phyloP scores from a whole-genome alignment of 1,140 invertebrate genomes.

The Hycleus cichorii region DNA sequence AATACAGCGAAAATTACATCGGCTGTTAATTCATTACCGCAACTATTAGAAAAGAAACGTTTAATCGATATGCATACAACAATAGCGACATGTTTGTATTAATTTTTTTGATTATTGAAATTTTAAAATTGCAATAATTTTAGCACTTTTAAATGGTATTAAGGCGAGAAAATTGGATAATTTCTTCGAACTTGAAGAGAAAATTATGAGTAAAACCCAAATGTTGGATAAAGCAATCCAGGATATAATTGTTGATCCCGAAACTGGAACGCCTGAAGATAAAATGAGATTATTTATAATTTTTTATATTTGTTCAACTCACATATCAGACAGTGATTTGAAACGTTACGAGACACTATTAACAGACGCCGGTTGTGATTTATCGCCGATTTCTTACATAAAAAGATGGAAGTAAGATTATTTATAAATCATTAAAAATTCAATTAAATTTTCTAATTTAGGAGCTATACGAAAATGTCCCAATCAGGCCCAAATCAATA shows the following conservation, averaged over 20 bases:
- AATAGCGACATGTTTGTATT: slow-evolving; percentile 73
- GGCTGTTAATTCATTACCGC: slow-evolving; percentile 91
- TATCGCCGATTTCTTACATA: slow-evolving; percentile 75
- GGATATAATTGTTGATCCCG: slow-evolving; percentile 77
- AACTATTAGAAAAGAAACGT: slow-evolving; percentile 93
- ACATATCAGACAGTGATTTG: slow-evolving; percentile 74
- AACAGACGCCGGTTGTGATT: slow-evolving; percentile 75
- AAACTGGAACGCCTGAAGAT: slow-evolving; percentile 82
- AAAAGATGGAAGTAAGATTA: slow-evolving; percentile 77
- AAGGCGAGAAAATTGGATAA: slow-evolving; percentile 88
- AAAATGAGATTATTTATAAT: slow-evolving; percentile 94
- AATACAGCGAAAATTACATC: slow-evolving; percentile 91
- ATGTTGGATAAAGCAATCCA: slow-evolving; percentile 67
- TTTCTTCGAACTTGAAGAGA: slow-evolving; percentile 97
- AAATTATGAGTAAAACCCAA: slow-evolving; percentile 79
- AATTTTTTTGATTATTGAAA: slow-evolving; percentile 1
- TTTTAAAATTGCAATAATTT: slow-evolving; percentile 7
- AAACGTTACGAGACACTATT: slow-evolving; percentile 74
- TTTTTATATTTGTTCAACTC: slow-evolving; percentile 78
- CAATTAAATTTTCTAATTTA: slow-evolving; percentile 34
- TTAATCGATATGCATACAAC: slow-evolving; percentile 98
- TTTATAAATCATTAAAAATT: not conserved
- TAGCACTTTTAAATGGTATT: slow-evolving; percentile 78
- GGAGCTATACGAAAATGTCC: slow-evolving; percentile 72
- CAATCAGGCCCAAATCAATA: slow-evolving; percentile 61